Conservation (phyloP, 2,888 invertebrate species). For the Drosophila putrida region DNA sequence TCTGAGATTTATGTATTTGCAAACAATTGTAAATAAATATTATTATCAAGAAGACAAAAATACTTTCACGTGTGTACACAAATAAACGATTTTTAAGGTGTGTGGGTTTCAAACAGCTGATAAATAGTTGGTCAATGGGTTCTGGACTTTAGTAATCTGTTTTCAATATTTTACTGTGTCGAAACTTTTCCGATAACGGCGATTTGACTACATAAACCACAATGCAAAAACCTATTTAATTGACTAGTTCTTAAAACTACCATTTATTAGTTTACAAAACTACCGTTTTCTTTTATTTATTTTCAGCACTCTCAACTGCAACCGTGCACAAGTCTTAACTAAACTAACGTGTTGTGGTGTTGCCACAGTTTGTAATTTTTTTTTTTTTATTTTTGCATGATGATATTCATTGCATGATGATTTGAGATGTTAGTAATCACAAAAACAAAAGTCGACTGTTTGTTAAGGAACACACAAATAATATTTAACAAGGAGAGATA, state of each 20-base stretch:
- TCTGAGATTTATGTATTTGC: constrained; percentile 1
- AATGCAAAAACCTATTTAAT: neutral
- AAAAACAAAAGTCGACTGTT: too few species aligned
- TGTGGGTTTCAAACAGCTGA: constrained; percentile 48
- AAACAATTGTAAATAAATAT: constrained; percentile 9
- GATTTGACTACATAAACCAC: neutral
- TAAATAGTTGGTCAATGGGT: constrained; percentile 37
- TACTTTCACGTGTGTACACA: constrained; percentile 55
- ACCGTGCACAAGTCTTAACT: constrained; percentile 32
- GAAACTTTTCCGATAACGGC: neutral
- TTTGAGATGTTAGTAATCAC: neutral
- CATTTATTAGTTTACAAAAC: constrained; percentile 16
- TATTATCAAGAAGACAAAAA: constrained; percentile 3
- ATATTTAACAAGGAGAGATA: neutral
- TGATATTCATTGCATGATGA: neutral
- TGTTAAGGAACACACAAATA: too few species aligned
- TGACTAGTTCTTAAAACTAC: constrained; percentile 4
- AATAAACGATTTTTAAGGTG: constrained; percentile 14
- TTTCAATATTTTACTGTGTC: neutral
- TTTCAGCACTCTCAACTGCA: constrained; percentile 83
- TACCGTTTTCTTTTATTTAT: constrained; percentile 31
- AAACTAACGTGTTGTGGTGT: constrained; percentile 24
- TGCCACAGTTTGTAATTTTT: constrained; percentile 27
- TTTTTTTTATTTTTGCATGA: constrained; percentile 11
- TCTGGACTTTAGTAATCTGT: neutral